Conservation (phyloP, 2,888 invertebrate species). For the Hypercompe scribonia region DNA sequence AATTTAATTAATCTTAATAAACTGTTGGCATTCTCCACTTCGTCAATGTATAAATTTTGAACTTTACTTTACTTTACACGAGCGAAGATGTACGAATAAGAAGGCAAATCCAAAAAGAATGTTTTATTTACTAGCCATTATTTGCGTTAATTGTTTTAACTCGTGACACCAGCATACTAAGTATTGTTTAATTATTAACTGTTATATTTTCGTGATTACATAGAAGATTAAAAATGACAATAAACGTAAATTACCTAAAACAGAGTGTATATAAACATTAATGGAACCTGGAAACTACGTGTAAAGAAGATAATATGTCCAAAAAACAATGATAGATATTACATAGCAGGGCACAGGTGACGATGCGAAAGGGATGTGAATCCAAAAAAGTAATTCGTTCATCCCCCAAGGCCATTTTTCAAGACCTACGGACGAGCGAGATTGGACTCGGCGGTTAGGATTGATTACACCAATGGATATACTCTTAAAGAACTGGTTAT, state of each 20-base stretch:
- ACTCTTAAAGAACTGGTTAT: not conserved
- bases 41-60: no score
- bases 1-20: no score
- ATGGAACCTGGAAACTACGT: not conserved
- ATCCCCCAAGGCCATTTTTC: constrained; percentile 56
- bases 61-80: no score
- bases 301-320: constrained; percentile 30
- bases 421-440: constrained; percentile 46
- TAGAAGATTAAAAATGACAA: not conserved
- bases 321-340: constrained; percentile 32
- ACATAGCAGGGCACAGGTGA: constrained; percentile 49
- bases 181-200: no score
- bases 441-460: constrained; percentile 31
- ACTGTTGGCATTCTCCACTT: no score
- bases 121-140: no score
- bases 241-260: not conserved
- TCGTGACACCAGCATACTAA: no score
- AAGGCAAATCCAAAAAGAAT: no score
- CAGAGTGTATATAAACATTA: constrained; percentile 1
- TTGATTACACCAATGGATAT: constrained; percentile 6
- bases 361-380: constrained; percentile 54
- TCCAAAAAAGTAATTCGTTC: constrained; percentile 55
- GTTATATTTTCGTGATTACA: no score
- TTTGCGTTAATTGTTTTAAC: no score
- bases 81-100: no score